phyloP scores from a whole-genome alignment of 2,113 vertebrate species.

The Stigmatopora nigra region DNA sequence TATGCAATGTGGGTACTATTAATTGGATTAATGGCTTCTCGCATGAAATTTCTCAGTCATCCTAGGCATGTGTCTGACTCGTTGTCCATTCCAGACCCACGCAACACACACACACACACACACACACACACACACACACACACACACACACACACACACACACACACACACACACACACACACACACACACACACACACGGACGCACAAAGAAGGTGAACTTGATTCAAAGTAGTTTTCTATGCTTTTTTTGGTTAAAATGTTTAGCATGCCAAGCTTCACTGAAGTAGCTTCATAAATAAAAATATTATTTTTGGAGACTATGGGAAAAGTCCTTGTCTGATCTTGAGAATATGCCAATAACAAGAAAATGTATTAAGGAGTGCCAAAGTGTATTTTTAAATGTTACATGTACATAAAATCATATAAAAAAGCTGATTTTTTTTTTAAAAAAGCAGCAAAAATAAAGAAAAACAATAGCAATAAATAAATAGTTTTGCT shows the following conservation, averaged over 20 bases:
- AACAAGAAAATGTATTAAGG: too few species aligned
- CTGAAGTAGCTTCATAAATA: neutral
- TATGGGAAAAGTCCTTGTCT: neutral
- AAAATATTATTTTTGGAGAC: neutral
- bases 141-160: neutral
- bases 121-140: constrained; percentile 10
- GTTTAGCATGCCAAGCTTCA: too few species aligned
- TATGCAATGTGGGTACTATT: constrained; percentile 14
- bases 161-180: constrained; percentile 21
- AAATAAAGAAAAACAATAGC: too few species aligned
- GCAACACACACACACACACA: constrained; percentile 21
- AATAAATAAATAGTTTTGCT: too few species aligned
- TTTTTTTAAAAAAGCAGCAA: too few species aligned
- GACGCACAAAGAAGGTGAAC: constrained; percentile 30
- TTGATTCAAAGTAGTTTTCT: constrained; percentile 13
- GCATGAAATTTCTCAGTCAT: constrained; percentile 41
- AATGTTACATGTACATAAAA: too few species aligned
- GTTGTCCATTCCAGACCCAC: constrained; percentile 27
- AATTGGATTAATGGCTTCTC: constrained; percentile 19
- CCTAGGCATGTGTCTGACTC: constrained; percentile 36
- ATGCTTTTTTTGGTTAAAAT: too few species aligned
- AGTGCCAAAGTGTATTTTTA: too few species aligned
- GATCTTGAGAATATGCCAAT: too few species aligned
- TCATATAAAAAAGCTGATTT: too few species aligned
- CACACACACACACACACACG: constrained; percentile 6